Evolutionary conservation across 2,113 vertebrate species (phyloP).

Genomic region (Rhinoderma darwinii): DNA sequence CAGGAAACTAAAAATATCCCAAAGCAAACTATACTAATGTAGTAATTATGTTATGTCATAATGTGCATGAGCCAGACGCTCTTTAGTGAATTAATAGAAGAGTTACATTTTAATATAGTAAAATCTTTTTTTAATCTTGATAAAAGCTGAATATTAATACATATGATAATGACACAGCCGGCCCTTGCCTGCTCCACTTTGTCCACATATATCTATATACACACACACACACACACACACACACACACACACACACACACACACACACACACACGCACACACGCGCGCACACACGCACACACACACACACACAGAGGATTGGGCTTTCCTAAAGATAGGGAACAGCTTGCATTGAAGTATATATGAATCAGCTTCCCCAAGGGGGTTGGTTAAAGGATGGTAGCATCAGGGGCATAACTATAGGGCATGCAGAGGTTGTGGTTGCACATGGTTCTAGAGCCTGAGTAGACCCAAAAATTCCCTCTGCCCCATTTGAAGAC

Average conservation of each 20-base stretch:
- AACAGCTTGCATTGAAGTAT: no score
- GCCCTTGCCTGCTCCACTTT: not conserved
- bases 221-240: no score
- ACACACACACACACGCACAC: no score
- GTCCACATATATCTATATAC: no score
- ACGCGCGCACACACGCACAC: no score
- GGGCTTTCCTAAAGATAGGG: no score
- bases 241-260: no score
- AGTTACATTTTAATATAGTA: not conserved
- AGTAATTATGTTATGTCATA: not conserved
- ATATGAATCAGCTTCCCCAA: no score
- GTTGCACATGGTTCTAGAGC: not conserved
- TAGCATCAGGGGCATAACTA: not conserved
- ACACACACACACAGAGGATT: no score
- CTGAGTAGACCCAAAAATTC: not conserved
- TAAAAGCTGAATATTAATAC: not conserved
- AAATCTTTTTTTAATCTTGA: not conserved
- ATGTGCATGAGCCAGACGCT: not conserved
- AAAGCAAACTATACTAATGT: not conserved
- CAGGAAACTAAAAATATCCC: not conserved
- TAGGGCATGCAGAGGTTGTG: not conserved
- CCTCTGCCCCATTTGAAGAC: not conserved
- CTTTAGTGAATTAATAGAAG: not conserved
- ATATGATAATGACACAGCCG: not conserved
- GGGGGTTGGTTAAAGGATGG: not conserved